Percentiles rank a stretch among this genome's conserved stretches.
Evolutionary conservation across 2,113 vertebrate species (phyloP).

Genomic region (Coracopsis vasa): DNA sequence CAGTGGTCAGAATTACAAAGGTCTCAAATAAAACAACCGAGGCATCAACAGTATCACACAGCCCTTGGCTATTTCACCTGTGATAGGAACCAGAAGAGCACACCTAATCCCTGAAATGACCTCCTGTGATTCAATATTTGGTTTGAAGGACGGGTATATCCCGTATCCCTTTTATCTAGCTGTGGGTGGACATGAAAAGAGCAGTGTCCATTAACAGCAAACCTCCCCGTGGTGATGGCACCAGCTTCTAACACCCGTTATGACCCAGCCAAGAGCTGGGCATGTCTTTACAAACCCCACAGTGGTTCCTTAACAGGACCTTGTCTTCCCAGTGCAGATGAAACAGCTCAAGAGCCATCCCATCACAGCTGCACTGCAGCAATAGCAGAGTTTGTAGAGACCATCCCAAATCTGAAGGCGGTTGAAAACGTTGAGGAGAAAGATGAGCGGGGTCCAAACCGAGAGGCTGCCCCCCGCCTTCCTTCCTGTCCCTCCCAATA

Average conservation of each 20-base stretch:
- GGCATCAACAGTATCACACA: neutral
- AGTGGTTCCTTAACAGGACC: neutral
- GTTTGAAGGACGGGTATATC: neutral
- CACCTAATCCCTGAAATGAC: neutral
- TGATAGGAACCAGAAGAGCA: rapidly evolving
- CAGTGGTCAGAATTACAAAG: neutral
- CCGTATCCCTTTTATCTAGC: neutral
- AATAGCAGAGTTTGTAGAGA: neutral
- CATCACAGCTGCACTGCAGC: neutral
- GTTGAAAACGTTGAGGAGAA: neutral
- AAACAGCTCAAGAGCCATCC: neutral
- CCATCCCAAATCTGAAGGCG: neutral
- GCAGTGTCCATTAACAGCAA: neutral
- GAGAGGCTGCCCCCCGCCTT: neutral
- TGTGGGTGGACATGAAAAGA: neutral
- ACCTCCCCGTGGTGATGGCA: neutral
- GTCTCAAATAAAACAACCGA: neutral
- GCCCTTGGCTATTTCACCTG: neutral
- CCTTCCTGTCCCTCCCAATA: conserved; percentile 37
- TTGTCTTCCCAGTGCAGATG: neutral
- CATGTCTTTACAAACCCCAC: rapidly evolving
- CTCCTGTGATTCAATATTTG: neutral
- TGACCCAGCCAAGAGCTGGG: rapidly evolving
- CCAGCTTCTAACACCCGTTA: neutral
- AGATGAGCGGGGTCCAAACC: neutral